phyloP scores from a whole-genome alignment of 2,888 invertebrate species.

The Macropis europaea region DNA sequence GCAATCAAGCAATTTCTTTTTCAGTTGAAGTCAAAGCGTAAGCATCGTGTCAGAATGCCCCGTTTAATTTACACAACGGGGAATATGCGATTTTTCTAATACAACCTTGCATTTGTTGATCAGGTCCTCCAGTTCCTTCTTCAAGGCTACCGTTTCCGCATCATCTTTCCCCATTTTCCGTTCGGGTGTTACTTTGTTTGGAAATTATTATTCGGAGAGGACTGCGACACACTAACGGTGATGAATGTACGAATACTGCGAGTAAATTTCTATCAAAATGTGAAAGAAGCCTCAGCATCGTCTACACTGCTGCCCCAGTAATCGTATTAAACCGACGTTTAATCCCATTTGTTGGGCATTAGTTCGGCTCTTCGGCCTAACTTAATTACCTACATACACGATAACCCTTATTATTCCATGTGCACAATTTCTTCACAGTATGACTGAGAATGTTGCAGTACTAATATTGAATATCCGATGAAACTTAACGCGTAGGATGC shows the following conservation, averaged over 20 bases:
- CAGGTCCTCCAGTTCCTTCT: constrained; percentile 90
- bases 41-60: neutral
- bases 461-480: too few relatives aligned
- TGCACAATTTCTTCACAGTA: constrained; percentile 14
- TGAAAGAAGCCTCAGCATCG: constrained; percentile 73
- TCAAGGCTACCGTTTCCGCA: constrained; percentile 88
- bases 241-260: constrained; percentile 60
- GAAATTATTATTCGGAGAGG: neutral
- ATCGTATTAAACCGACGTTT: constrained; percentile 75
- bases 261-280: constrained; percentile 67
- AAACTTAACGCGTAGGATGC: too few relatives aligned
- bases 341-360: constrained; percentile 77
- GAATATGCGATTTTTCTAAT: constrained; percentile 8
- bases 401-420: constrained; percentile 34
- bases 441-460: too few relatives aligned
- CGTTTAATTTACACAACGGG: neutral
- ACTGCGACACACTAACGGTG: constrained; percentile 52
- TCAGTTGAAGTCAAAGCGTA: neutral
- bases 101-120: constrained; percentile 89
- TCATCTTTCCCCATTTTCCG: constrained; percentile 89
- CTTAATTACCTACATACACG: constrained; percentile 70
- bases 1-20: neutral
- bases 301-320: constrained; percentile 75
- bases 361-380: constrained; percentile 67
- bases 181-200: neutral